These are phyloP conservation scores for Apolygus lucorum DNA, from an alignment of 1,140 invertebrate genomes.

Conservation along the genomic window DNA sequence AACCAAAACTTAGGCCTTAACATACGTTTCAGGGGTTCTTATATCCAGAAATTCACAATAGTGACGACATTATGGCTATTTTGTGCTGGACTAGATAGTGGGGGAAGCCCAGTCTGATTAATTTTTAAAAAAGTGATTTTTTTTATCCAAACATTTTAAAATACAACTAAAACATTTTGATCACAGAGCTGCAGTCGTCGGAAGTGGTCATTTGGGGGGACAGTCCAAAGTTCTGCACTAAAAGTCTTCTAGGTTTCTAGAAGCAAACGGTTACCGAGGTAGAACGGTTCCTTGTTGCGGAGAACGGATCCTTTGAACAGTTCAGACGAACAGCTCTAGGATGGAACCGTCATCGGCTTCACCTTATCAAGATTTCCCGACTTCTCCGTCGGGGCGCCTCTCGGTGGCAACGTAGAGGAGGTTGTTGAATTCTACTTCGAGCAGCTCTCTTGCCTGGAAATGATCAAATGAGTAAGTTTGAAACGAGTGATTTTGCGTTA, in stretches of 20 bases:
- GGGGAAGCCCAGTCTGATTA: conserved; percentile 13
- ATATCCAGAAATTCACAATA: neutral
- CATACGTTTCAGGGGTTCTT: neutral
- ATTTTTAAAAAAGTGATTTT: neutral
- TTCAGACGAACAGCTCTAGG: conserved; percentile 12
- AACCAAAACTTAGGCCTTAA: conserved; percentile 1
- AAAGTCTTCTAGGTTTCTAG: no score
- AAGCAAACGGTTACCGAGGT: no score
- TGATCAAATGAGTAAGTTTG: conserved; percentile 24
- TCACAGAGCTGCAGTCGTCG: conserved; percentile 12
- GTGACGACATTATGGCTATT: neutral
- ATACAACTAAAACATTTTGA: neutral
- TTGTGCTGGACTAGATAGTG: neutral
- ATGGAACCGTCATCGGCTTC: conserved; percentile 15
- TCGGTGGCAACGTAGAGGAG: conserved; percentile 78
- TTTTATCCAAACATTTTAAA: neutral
- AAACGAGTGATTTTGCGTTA: neutral
- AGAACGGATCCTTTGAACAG: no score
- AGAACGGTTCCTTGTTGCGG: no score
- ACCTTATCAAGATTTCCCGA: conserved; percentile 47
- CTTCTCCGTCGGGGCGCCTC: conserved; percentile 51
- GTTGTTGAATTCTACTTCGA: conserved; percentile 86
- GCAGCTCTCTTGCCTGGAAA: conserved; percentile 67
- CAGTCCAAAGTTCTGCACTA: neutral
- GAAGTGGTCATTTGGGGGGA: neutral